Conservation (phyloP, 2,888 invertebrate genomes). For the Luperina nickerlii region DNA sequence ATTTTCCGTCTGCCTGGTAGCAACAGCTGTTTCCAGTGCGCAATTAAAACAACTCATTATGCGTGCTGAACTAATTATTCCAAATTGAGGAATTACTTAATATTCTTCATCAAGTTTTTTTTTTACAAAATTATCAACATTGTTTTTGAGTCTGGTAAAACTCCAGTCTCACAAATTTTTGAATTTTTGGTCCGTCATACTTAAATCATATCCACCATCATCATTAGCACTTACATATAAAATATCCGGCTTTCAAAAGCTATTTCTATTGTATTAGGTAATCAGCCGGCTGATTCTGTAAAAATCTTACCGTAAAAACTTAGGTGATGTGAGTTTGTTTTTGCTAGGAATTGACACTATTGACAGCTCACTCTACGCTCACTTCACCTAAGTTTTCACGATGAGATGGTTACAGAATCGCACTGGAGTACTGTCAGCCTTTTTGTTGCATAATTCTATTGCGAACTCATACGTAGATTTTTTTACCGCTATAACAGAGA, state of each 20-base stretch:
- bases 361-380: no score
- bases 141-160: background rate
- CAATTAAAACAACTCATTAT: slow-evolving; percentile 16
- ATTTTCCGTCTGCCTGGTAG: background rate
- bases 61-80: slow-evolving; percentile 16
- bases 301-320: no score
- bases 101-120: background rate
- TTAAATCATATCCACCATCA: background rate
- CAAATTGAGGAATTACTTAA: background rate
- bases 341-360: no score
- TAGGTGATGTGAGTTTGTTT: no score
- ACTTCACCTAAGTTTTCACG: no score
- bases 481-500: background rate
- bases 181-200: background rate
- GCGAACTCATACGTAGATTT: background rate
- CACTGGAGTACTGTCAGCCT: background rate
- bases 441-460: background rate
- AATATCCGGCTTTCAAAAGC: background rate
- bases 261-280: background rate
- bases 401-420: no score
- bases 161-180: background rate
- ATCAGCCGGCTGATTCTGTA: no score
- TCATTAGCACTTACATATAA: no score
- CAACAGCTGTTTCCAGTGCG: slow-evolving; percentile 26
- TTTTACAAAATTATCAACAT: background rate